Conservation (phyloP, 2,113 vertebrate genomes). For the Carassius auratus region DNA sequence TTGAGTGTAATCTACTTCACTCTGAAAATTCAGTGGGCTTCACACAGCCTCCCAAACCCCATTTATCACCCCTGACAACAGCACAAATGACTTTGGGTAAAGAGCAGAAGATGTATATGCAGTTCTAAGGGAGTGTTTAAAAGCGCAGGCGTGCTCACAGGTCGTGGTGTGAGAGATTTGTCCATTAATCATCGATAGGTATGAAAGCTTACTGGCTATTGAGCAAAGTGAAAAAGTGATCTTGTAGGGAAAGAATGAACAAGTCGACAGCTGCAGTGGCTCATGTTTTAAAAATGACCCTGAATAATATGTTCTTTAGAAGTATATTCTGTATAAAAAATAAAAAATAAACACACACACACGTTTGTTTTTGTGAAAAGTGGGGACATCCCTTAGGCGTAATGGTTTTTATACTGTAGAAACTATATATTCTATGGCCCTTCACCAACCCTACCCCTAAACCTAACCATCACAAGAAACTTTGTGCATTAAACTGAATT, state of each 20-base stretch:
- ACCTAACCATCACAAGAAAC: too few relatives aligned
- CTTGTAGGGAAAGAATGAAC: constrained; percentile 22
- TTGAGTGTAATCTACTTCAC: constrained; percentile 63
- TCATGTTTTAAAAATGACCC: constrained; percentile 16
- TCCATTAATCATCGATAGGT: constrained; percentile 35
- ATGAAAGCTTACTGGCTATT: constrained; percentile 22
- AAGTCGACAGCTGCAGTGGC: not conserved
- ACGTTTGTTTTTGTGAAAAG: too few relatives aligned
- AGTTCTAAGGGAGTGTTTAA: constrained; percentile 48
- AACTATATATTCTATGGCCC: too few relatives aligned
- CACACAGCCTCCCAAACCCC: constrained; percentile 60
- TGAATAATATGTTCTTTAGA: constrained; percentile 10
- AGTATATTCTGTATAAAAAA: not conserved
- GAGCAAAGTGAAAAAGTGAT: constrained; percentile 18
- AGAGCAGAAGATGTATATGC: constrained; percentile 68
- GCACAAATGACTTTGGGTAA: constrained; percentile 72
- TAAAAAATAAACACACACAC: too few relatives aligned
- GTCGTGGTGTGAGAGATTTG: constrained; percentile 33
- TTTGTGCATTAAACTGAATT: too few relatives aligned
- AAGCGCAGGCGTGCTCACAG: constrained; percentile 22
- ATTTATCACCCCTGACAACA: constrained; percentile 75
- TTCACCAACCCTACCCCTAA: too few relatives aligned
- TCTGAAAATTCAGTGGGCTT: constrained; percentile 64
- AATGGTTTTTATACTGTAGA: too few relatives aligned
- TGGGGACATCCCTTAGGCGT: too few relatives aligned